Conservation (phyloP, 2,888 invertebrate species). For the Hipparchia semele region DNA sequence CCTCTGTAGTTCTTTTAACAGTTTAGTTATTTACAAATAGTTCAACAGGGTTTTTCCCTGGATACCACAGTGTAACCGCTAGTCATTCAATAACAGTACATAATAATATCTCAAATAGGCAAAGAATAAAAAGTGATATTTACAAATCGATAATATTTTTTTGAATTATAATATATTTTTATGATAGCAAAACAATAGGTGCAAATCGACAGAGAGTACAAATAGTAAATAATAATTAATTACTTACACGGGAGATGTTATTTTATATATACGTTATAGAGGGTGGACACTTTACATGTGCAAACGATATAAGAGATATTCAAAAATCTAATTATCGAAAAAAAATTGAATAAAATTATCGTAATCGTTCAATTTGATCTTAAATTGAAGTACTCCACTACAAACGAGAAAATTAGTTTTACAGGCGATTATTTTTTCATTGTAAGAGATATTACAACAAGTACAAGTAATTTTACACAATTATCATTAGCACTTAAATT, state of each 20-base stretch:
- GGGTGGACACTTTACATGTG: too few species aligned
- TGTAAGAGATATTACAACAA: too few species aligned
- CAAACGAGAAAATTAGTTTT: too few species aligned
- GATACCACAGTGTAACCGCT: conserved; percentile 51
- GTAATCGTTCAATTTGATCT: too few species aligned
- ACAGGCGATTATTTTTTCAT: too few species aligned
- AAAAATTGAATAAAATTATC: too few species aligned
- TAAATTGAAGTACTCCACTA: too few species aligned
- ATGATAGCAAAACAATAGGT: conserved; percentile 43
- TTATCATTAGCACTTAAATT: too few species aligned
- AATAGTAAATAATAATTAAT: conserved; percentile 50
- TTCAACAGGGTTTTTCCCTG: conserved; percentile 14
- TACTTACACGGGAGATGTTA: conserved; percentile 45
- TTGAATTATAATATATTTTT: conserved; percentile 11
- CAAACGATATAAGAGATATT: too few species aligned
- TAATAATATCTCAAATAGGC: conserved; percentile 59
- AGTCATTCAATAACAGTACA: conserved; percentile 74
- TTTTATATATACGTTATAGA: conserved; percentile 30
- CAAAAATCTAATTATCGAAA: too few species aligned
- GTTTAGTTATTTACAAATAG: neutral
- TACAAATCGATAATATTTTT: conserved; percentile 28
- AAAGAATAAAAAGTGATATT: conserved; percentile 38
- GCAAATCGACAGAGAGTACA: conserved; percentile 61
- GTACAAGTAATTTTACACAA: too few species aligned
- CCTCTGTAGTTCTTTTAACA: neutral